Percentiles rank a stretch among this genome's conserved stretches.
Conservation (phyloP, 1,140 invertebrate genomes). For the Trissolcus basalis region DNA sequence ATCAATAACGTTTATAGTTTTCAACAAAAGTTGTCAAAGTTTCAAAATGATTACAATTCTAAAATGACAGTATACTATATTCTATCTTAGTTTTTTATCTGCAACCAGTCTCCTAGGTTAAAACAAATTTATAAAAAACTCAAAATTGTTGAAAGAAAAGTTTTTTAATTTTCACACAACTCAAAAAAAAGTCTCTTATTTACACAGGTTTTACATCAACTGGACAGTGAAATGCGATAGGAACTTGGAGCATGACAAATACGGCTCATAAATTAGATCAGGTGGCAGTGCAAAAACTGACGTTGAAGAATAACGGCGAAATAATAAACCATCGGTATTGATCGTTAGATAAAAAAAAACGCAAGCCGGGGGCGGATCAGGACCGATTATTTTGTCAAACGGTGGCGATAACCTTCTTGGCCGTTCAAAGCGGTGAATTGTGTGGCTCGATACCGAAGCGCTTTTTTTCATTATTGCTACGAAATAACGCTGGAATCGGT, state of each 20-base stretch:
- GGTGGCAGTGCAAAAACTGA: slow-evolving; percentile 29
- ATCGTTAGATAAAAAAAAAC: slow-evolving; percentile 18
- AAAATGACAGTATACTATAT: too few species aligned
- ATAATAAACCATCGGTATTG: slow-evolving; percentile 47
- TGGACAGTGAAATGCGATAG: too few species aligned
- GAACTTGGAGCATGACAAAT: slow-evolving; percentile 25
- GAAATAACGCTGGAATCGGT: slow-evolving; percentile 15
- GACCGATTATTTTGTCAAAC: slow-evolving; percentile 46
- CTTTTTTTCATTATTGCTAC: background rate
- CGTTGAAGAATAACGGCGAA: slow-evolving; percentile 35
- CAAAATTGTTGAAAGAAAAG: too few species aligned
- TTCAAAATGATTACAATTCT: too few species aligned
- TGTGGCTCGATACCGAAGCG: slow-evolving; percentile 12
- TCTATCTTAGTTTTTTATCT: too few species aligned
- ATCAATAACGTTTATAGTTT: too few species aligned
- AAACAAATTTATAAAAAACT: too few species aligned
- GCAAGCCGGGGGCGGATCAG: slow-evolving; percentile 14
- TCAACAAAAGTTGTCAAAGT: too few species aligned
- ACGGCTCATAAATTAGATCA: slow-evolving; percentile 34
- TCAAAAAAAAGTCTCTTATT: too few species aligned
- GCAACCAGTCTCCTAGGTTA: too few species aligned
- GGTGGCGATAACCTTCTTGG: slow-evolving; percentile 35
- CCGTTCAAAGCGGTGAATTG: slow-evolving; percentile 28
- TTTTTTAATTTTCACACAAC: too few species aligned
- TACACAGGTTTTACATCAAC: too few species aligned